A percentile compares a stretch with the other conserved stretches of the same genome.
Conservation (phyloP, 2,888 invertebrate species). For the Ochropleura plecta region DNA sequence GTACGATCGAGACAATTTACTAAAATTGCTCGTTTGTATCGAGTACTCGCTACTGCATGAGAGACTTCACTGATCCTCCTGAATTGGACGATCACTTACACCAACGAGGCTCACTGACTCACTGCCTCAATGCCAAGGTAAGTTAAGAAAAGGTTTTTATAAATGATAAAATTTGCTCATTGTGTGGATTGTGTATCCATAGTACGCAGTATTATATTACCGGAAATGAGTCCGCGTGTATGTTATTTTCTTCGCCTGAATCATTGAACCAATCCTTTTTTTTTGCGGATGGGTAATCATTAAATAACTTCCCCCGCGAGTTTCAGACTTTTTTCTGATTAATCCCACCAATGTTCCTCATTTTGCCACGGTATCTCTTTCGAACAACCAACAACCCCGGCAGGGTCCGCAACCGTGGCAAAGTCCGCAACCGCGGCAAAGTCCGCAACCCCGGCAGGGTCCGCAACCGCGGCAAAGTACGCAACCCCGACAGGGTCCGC, state of each 20-base stretch:
- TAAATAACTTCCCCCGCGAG: too few species aligned
- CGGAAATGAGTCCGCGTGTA: neutral
- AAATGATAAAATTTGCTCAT: neutral
- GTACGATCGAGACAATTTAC: conserved; percentile 15
- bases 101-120: too few species aligned
- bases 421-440: too few species aligned
- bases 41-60: conserved; percentile 1
- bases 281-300: too few species aligned
- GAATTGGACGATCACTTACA: neutral
- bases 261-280: neutral
- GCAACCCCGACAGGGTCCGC: too few species aligned
- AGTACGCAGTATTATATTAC: neutral
- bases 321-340: too few species aligned
- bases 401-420: too few species aligned
- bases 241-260: neutral
- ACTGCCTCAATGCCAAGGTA: neutral
- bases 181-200: neutral
- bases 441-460: too few species aligned
- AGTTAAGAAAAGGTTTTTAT: neutral
- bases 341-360: too few species aligned
- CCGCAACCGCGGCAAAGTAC: too few species aligned
- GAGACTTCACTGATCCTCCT: conserved; percentile 5
- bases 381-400: too few species aligned
- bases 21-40: conserved; percentile 40
- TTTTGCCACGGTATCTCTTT: too few species aligned